Evolutionary conservation across 2,113 vertebrate genomes (phyloP).

Genomic region (Leptosomus discolor): DNA sequence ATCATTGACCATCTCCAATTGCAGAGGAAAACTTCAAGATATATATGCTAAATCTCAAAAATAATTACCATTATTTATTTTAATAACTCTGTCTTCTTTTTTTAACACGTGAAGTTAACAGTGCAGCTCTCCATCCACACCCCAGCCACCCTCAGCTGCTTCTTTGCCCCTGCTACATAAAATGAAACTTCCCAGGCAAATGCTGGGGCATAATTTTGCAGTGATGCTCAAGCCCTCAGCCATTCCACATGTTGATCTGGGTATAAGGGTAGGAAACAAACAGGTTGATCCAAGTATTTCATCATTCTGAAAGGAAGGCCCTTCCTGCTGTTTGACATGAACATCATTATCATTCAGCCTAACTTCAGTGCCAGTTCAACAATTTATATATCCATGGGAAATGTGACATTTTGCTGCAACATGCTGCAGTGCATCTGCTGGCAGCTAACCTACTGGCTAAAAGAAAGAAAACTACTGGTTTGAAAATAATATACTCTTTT

Average conservation of each 20-base stretch:
- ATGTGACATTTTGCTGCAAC: neutral
- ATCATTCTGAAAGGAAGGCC: neutral
- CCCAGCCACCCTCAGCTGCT: neutral
- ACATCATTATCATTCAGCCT: neutral
- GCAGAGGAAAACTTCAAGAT: neutral
- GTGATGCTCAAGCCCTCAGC: neutral
- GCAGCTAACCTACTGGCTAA: neutral
- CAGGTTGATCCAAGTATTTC: neutral
- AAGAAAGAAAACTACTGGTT: neutral
- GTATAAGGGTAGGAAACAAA: neutral
- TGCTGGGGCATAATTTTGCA: neutral
- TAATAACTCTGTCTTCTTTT: neutral
- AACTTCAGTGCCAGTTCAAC: neutral
- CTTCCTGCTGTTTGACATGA: neutral
- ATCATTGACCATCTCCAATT: neutral
- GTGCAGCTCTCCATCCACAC: neutral
- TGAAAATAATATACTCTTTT: neutral
- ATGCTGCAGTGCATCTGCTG: neutral
- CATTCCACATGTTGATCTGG: neutral
- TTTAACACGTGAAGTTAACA: neutral
- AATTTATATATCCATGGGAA: neutral
- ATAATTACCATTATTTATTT: neutral
- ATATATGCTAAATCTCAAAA: neutral
- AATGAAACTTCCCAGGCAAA: neutral
- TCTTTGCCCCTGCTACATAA: neutral